phyloP scores from a whole-genome alignment of 2,888 invertebrate genomes.

The Lamellibrachia columna region DNA sequence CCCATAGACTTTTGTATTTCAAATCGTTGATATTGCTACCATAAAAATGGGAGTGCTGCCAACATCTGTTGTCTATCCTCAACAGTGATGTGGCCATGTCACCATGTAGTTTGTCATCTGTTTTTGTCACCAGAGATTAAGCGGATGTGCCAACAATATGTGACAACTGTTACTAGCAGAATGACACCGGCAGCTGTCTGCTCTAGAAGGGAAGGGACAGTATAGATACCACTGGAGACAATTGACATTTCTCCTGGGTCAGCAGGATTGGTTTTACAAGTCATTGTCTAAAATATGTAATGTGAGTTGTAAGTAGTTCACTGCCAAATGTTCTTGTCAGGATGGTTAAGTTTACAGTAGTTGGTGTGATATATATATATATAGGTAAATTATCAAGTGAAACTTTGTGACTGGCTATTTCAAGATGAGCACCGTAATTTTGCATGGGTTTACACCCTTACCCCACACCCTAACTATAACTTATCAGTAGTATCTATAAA shows the following conservation, averaged over 20 bases:
- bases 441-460: neutral
- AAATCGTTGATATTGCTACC: neutral
- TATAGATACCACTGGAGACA: neutral
- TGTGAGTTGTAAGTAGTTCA: neutral
- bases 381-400: neutral
- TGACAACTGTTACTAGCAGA: neutral
- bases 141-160: conserved; percentile 16
- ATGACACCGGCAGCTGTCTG: neutral
- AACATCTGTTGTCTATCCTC: neutral
- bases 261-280: neutral
- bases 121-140: neutral
- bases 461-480: neutral
- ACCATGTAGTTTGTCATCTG: neutral
- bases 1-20: neutral
- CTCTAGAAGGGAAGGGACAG: neutral
- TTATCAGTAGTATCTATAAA: too few species aligned
- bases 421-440: neutral
- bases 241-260: neutral
- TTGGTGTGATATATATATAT: neutral
- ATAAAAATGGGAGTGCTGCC: neutral
- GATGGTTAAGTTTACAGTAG: neutral
- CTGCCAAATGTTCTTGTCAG: neutral
- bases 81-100: neutral
- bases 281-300: neutral
- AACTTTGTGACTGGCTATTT: neutral